Percentiles rank a stretch among this genome's conserved stretches.
Conservation (phyloP, 2,113 vertebrate genomes). For the Takifugu flavidus region DNA sequence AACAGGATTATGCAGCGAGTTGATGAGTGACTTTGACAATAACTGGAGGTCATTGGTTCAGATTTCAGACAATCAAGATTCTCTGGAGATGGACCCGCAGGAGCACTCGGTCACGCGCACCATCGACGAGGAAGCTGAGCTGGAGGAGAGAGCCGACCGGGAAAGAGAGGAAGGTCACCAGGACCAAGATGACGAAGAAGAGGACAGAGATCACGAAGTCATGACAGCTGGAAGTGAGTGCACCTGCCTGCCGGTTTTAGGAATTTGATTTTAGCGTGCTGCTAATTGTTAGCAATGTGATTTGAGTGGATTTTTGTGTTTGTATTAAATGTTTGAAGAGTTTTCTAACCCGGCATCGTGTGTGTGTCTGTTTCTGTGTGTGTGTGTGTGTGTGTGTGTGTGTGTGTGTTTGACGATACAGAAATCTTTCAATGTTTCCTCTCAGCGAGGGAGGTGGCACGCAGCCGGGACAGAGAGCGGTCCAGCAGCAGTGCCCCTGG, state of each 20-base stretch:
- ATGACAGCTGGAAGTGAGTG: conserved; percentile 98
- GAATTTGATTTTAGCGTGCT: background rate
- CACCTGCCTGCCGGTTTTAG: background rate
- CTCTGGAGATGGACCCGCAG: conserved; percentile 87
- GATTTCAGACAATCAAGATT: conserved; percentile 92
- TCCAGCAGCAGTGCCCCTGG: conserved; percentile 71
- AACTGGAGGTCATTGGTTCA: conserved; percentile 38
- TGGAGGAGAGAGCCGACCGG: conserved; percentile 90
- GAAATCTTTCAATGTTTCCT: conserved; percentile 99
- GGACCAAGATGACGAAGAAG: conserved; percentile 92
- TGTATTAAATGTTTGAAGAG: background rate
- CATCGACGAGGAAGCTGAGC: conserved; percentile 96
- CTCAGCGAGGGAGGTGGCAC: conserved; percentile 94
- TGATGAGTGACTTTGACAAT: too few relatives aligned
- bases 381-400: background rate
- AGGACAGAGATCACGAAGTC: conserved; percentile 93
- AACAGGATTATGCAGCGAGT: background rate
- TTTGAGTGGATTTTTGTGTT: too few relatives aligned
- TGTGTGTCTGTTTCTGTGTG: conserved; percentile 33
- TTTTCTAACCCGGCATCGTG: conserved; percentile 47
- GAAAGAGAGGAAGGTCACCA: conserved; percentile 89
- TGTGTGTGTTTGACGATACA: conserved; percentile 74
- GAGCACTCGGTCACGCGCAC: conserved; percentile 93
- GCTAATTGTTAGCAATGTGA: background rate
- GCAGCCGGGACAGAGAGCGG: conserved; percentile 88